A percentile compares a stretch with the other conserved stretches of the same genome.
These are phyloP conservation scores for Thysanoteuthis rhombus DNA, from an alignment of 2,888 invertebrate genomes.

Conservation along the genomic window DNA sequence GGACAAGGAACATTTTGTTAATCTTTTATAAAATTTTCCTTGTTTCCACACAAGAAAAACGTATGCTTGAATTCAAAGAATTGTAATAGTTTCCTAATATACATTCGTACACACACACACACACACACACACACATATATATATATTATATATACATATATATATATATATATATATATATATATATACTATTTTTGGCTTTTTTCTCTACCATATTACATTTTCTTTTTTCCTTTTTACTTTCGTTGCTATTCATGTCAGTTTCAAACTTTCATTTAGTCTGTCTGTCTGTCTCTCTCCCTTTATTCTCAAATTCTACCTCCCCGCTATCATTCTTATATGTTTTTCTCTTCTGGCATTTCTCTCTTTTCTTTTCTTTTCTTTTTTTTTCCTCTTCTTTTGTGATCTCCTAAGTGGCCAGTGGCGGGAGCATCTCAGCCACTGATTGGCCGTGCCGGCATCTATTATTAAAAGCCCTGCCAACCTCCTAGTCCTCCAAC, in stretches of 20 bases:
- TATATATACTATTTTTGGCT: neutral
- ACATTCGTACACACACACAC: too few species aligned
- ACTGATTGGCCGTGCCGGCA: neutral
- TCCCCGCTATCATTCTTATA: too few species aligned
- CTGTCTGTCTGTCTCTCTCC: neutral
- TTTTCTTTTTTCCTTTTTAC: neutral
- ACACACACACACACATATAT: neutral
- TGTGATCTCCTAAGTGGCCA: neutral
- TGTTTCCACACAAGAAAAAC: too few species aligned
- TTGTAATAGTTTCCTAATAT: too few species aligned
- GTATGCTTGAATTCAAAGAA: too few species aligned
- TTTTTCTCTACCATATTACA: neutral
- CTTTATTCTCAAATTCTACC: neutral
- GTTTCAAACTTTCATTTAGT: too few species aligned
- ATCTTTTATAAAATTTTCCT: too few species aligned
- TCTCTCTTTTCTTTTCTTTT: neutral
- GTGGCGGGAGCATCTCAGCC: neutral
- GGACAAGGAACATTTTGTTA: too few species aligned
- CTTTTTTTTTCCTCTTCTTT: neutral
- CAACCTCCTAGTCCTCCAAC: neutral
- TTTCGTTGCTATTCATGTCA: neutral
- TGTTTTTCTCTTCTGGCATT: neutral
- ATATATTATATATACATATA: neutral
- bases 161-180: neutral
- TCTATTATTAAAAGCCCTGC: neutral